Evolutionary conservation across 1,140 invertebrate genomes (phyloP), one percentile per base, ranked within the genome.

Genomic region (Marisa cornuarietis): DNA sequence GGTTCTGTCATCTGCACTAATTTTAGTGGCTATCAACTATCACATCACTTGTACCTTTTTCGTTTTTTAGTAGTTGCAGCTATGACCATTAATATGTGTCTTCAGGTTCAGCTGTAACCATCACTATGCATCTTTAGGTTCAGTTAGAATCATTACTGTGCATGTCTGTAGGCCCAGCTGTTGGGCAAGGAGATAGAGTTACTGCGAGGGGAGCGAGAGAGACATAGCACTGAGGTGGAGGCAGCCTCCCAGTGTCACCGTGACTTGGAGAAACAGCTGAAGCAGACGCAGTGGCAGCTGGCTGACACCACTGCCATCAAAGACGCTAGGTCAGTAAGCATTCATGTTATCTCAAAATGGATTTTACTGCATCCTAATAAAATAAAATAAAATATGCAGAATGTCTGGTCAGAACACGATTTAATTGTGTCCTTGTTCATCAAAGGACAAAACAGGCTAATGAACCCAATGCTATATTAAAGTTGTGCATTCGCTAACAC

Each of bases 201-300:
- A 76, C 69, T 88, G 71, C 85, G 86, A 61, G 80, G 81, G 18
- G 78, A 84, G 22, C 82, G 85, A 77, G 76, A 85, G 49, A 88
- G 87, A 63, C 85, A 82, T n/a, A 78, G 71, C 49, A 75, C 84
- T 49, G 85, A 88, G 54, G 88, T 80, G 49, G 82, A 83, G 54
- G 76, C 85, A 22, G 83, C 84, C 5, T 86, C 86, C 54, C 76
- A 49, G 14, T 82, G 79, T 24, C 85, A 88, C 62, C 52, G 85
- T 51, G 76, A 85, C 42, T 81, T 88, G 51, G 88, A 90, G 82
- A 90, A 89, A 79, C 79, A 81, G 71, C 31, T 90, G 11, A 90
- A 90, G 79, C 85, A 90, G 76, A 88, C 86, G 72, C 86, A 90
- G 63, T 90, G 89, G 89, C 84, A 90, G 74, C 63, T 91, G 22